Conservation (phyloP, 1,140 invertebrate genomes). For the Dryas iulia region DNA sequence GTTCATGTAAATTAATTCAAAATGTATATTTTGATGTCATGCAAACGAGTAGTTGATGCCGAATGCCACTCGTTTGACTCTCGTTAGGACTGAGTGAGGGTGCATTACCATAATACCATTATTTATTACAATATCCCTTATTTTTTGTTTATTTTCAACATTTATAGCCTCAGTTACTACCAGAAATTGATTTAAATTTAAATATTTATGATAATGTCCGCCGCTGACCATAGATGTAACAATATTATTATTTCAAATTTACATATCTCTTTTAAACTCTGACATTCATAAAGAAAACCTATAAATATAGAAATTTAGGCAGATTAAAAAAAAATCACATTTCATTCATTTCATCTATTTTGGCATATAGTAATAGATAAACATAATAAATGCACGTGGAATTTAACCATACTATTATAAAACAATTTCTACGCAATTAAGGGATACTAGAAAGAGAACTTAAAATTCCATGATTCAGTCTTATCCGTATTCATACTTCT, state of each 20-base stretch:
- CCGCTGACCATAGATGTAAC: not conserved
- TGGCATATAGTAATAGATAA: too few species aligned
- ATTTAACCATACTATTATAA: too few species aligned
- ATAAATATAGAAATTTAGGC: too few species aligned
- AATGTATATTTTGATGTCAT: slow-evolving; percentile 74
- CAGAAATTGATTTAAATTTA: not conserved
- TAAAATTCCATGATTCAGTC: too few species aligned
- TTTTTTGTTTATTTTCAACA: slow-evolving; percentile 35
- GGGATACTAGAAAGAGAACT: too few species aligned
- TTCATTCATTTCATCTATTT: too few species aligned
- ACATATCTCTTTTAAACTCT: too few species aligned
- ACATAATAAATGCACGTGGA: too few species aligned
- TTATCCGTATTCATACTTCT: too few species aligned
- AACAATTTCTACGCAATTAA: too few species aligned
- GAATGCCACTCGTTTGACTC: slow-evolving; percentile 48
- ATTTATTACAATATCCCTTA: slow-evolving; percentile 56
- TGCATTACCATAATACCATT: slow-evolving; percentile 66
- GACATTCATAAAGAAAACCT: too few species aligned
- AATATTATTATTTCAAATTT: not conserved
- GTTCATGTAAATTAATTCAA: slow-evolving; percentile 74
- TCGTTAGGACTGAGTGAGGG: slow-evolving; percentile 60
- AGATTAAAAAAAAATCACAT: too few species aligned
- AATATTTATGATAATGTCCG: not conserved
- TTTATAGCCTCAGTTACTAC: not conserved
- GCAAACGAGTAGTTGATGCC: slow-evolving; percentile 66